Evolutionary conservation across 1,140 invertebrate genomes (phyloP).

Genomic region (Aphis craccivora): DNA sequence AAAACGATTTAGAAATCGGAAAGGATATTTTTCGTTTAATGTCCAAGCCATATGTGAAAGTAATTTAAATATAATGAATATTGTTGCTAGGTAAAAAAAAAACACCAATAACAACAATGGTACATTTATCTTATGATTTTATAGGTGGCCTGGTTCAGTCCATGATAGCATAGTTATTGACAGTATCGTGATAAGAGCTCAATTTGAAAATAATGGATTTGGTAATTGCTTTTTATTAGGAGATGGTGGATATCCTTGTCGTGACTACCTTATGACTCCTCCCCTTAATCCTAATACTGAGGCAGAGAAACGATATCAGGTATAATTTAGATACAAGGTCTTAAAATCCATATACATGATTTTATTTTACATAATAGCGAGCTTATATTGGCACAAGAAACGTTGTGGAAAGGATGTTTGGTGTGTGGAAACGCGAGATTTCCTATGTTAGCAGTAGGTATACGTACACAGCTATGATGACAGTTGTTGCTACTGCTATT

Average conservation of each 20-base stretch:
- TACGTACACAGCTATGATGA: not conserved
- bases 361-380: not conserved
- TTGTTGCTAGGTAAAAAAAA: not conserved
- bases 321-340: not conserved
- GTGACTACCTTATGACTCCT: not conserved
- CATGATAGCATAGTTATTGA: not conserved
- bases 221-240: not conserved
- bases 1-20: not conserved
- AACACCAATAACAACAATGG: not conserved
- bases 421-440: conserved; percentile 64
- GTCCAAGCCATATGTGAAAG: not conserved
- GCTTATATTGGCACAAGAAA: conserved; percentile 58
- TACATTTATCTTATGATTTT: not conserved
- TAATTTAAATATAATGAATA: not conserved
- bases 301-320: not conserved
- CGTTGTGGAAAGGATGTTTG: conserved; percentile 61
- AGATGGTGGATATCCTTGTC: not conserved
- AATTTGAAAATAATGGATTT: not conserved
- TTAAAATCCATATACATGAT: not conserved
- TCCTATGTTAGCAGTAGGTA: conserved; percentile 59
- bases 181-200: not conserved
- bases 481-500: conserved; percentile 44
- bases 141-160: not conserved
- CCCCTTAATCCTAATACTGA: not conserved
- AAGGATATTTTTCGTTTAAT: not conserved